Evolutionary conservation across 92 coral and sea anemone genomes (phyloP).

Genomic region (Epizoanthus illoricatus): DNA sequence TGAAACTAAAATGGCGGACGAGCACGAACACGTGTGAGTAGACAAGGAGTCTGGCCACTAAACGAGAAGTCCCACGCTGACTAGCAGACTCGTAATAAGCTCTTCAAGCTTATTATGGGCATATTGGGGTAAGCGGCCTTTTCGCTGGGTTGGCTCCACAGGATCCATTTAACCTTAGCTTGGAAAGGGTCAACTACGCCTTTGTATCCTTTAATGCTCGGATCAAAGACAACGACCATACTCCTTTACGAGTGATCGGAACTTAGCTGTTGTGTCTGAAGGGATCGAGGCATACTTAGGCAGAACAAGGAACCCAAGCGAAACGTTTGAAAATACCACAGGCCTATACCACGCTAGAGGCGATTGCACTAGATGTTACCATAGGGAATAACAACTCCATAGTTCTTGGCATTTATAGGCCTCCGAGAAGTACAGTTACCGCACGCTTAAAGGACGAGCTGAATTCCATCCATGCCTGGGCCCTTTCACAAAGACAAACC

Average conservation of each 20-base stretch:
- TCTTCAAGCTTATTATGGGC: too few relatives aligned
- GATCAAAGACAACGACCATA: too few relatives aligned
- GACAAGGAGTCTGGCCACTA: too few relatives aligned
- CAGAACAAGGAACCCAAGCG: neutral
- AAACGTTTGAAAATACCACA: conserved; percentile 7
- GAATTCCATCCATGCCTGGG: conserved; percentile 30
- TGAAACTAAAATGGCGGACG: neutral
- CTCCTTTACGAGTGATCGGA: neutral
- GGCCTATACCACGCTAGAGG: conserved; percentile 41
- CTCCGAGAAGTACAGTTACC: neutral
- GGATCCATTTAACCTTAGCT: too few relatives aligned
- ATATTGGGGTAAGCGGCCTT: too few relatives aligned
- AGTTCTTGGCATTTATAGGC: conserved; percentile 36
- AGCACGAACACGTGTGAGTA: too few relatives aligned
- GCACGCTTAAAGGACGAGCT: conserved; percentile 5
- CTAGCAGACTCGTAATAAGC: too few relatives aligned
- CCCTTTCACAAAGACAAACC: conserved; percentile 16
- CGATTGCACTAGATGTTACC: conserved; percentile 36
- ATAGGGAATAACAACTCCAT: conserved; percentile 10
- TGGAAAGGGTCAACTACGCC: too few relatives aligned
- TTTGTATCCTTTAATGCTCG: too few relatives aligned
- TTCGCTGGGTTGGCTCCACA: too few relatives aligned
- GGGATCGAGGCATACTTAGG: conserved; percentile 36
- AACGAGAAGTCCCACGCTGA: too few relatives aligned
- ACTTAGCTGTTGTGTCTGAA: conserved; percentile 24